phyloP scores from a whole-genome alignment of 2,888 invertebrate genomes.

The Tetropium fuscum region DNA sequence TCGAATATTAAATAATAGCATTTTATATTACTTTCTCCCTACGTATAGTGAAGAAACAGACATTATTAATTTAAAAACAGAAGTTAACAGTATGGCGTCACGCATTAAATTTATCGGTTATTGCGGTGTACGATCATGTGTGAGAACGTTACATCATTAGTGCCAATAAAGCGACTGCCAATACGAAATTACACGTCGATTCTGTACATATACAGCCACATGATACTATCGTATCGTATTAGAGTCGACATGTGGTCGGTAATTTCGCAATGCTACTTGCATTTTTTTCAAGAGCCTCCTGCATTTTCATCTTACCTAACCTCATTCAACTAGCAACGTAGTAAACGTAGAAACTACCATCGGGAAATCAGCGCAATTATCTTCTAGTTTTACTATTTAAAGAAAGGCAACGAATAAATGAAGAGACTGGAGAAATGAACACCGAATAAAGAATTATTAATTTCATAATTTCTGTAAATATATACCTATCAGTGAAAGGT shows the following conservation, averaged over 20 bases:
- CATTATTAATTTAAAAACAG: constrained; percentile 16
- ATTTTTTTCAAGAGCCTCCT: neutral
- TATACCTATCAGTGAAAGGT: constrained; percentile 2
- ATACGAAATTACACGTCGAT: constrained; percentile 9
- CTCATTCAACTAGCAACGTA: neutral
- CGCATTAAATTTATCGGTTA: constrained; percentile 12
- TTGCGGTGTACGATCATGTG: constrained; percentile 9
- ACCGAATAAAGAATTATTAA: constrained; percentile 1
- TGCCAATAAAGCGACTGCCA: constrained; percentile 3
- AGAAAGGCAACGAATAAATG: neutral
- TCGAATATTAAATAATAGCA: neutral
- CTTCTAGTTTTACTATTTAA: neutral
- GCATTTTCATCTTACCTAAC: neutral
- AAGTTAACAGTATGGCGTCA: constrained; percentile 10
- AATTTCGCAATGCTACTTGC: neutral
- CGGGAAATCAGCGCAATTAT: neutral
- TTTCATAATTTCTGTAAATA: constrained; percentile 7
- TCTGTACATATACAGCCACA: constrained; percentile 1
- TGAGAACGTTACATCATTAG: constrained; percentile 14
- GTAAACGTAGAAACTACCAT: no score
- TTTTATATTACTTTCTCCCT: constrained; percentile 8
- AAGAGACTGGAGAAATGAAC: neutral
- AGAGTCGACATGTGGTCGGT: constrained; percentile 6
- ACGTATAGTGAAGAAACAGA: neutral
- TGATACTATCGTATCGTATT: constrained; percentile 31